Conservation (phyloP, 1,140 invertebrate genomes). For the Drosophila nannoptera region DNA sequence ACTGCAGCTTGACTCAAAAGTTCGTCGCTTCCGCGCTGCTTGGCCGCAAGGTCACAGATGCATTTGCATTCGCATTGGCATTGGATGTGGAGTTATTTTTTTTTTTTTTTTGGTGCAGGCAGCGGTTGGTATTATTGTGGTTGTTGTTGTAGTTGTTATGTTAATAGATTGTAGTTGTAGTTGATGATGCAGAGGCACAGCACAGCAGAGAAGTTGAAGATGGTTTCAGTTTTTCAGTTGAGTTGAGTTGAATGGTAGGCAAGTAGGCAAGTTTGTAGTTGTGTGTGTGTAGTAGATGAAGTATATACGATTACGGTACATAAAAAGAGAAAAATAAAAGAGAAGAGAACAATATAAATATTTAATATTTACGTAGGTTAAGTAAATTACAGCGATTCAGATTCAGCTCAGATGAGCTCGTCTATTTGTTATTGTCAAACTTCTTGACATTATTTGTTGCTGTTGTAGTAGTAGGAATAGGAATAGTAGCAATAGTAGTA, state of each 20-base stretch:
- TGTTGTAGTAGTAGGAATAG: neutral
- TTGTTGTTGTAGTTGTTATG: conserved; percentile 21
- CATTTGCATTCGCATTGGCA: conserved; percentile 15
- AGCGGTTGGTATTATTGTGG: conserved; percentile 7
- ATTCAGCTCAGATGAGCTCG: conserved; percentile 29
- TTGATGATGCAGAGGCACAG: conserved; percentile 54
- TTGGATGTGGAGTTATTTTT: conserved; percentile 12
- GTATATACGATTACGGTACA: conserved; percentile 73
- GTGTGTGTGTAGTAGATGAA: conserved; percentile 76
- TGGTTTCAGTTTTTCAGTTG: conserved; percentile 57
- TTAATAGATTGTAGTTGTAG: conserved; percentile 39
- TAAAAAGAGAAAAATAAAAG: conserved; percentile 77
- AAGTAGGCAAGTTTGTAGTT: conserved; percentile 61
- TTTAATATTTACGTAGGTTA: conserved; percentile 75
- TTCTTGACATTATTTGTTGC: neutral
- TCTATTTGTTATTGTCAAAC: neutral
- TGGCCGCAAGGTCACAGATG: conserved; percentile 34
- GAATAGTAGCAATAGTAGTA: too few relatives aligned
- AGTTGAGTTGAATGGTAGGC: conserved; percentile 36
- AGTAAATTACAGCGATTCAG: conserved; percentile 69
- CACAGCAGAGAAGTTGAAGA: conserved; percentile 74
- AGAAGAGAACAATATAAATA: conserved; percentile 78
- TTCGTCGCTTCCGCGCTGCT: conserved; percentile 96
- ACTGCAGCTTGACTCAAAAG: conserved; percentile 95
- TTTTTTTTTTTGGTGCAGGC: conserved; percentile 27